These are phyloP conservation scores for Pelodytes ibericus DNA, from an alignment of 2,797 vertebrate genomes.

Conservation along the genomic window DNA sequence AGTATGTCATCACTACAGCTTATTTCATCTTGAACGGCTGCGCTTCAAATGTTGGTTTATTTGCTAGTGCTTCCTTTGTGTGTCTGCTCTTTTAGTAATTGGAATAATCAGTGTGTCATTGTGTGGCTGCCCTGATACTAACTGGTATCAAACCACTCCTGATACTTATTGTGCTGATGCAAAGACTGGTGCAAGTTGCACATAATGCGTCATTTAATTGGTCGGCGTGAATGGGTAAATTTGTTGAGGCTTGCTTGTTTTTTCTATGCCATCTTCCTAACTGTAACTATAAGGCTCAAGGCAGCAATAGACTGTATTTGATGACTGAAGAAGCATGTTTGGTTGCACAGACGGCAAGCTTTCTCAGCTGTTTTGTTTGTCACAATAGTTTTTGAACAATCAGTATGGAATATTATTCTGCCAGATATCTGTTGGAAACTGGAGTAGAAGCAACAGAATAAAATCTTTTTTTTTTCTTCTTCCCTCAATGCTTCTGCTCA, in stretches of 20 bases:
- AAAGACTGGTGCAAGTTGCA: background rate
- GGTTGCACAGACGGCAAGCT: background rate
- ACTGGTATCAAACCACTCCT: constrained; percentile 36
- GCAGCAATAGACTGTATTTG: background rate
- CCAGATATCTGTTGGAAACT: background rate
- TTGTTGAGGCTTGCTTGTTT: background rate
- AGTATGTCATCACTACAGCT: background rate
- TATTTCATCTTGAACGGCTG: background rate
- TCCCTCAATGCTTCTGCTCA: no score
- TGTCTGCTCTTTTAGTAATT: background rate
- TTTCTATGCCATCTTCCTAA: background rate
- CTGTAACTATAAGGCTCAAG: background rate
- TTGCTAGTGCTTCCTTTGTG: constrained; percentile 25
- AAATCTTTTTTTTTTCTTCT: background rate
- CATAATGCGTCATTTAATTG: constrained; percentile 1
- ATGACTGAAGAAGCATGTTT: background rate
- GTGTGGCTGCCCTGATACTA: constrained; percentile 28
- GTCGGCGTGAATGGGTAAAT: background rate
- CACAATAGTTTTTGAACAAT: background rate
- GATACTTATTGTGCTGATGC: constrained; percentile 16
- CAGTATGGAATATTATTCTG: background rate
- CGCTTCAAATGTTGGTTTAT: constrained; percentile 8
- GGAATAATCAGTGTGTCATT: constrained; percentile 21
- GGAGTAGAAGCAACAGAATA: background rate
- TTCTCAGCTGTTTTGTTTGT: background rate